Percentiles rank a stretch among this genome's conserved stretches.
These are phyloP conservation scores for Madoqua kirkii DNA, from an alignment of 2,113 vertebrate genomes.

Conservation along the genomic window DNA sequence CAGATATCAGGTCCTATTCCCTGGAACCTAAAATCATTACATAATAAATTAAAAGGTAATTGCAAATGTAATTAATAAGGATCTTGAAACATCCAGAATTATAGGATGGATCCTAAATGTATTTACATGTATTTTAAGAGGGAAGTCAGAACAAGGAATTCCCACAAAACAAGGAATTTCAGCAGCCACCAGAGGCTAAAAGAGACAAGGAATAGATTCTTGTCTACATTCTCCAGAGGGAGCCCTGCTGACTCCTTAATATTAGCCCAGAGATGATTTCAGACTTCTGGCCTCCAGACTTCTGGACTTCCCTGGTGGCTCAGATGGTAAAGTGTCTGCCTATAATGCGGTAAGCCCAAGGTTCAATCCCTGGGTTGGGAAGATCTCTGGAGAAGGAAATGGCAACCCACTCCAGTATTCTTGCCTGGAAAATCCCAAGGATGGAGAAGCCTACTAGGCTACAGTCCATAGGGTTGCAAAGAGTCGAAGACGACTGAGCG, in stretches of 20 bases:
- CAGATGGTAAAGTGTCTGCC: no score
- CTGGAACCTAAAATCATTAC: neutral
- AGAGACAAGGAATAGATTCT: neutral
- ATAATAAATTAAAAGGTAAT: neutral
- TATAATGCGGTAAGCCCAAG: fast-evolving
- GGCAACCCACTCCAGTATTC: no score
- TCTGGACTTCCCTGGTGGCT: no score
- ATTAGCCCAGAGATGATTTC: neutral
- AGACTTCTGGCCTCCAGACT: neutral
- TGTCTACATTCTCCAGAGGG: neutral
- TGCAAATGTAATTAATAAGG: neutral
- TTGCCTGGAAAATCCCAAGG: no score
- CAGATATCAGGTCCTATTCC: neutral
- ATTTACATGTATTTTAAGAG: neutral
- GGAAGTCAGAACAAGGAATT: neutral
- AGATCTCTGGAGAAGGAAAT: no score
- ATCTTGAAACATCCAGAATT: neutral
- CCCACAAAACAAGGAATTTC: fast-evolving
- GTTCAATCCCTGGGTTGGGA: no score
- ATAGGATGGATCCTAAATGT: neutral
- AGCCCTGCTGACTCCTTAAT: no score
- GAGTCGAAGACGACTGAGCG: fast-evolving
- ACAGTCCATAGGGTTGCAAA: no score
- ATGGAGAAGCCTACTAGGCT: no score
- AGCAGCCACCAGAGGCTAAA: neutral